These are phyloP conservation scores for Himalopsyche tibetana DNA, from an alignment of 2,888 invertebrate genomes.

Conservation along the genomic window DNA sequence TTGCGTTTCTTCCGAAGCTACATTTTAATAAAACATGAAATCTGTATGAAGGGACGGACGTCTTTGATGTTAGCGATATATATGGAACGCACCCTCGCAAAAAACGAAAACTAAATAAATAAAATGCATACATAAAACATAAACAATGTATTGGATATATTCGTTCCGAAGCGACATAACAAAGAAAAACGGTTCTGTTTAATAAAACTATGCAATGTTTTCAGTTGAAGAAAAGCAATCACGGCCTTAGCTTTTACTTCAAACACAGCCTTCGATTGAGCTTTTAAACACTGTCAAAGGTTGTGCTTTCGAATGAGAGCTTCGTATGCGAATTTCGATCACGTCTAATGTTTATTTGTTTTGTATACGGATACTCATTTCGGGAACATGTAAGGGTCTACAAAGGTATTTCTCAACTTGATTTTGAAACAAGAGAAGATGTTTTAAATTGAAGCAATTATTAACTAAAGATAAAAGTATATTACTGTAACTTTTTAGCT, in stretches of 20 bases:
- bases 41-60: no score
- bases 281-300: conserved; percentile 42
- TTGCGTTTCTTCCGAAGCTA: no score
- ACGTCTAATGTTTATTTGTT: conserved; percentile 43
- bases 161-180: background rate
- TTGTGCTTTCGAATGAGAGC: conserved; percentile 31
- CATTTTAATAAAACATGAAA: no score
- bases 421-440: background rate
- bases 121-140: background rate
- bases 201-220: conserved; percentile 20
- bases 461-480: no score
- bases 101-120: background rate
- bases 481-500: no score
- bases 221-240: conserved; percentile 17
- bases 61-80: no score
- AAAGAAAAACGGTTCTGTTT: background rate
- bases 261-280: conserved; percentile 33
- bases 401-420: background rate
- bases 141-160: conserved; percentile 12
- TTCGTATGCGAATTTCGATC: conserved; percentile 35
- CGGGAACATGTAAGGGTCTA: background rate
- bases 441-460: background rate
- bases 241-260: conserved; percentile 22
- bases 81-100: no score
- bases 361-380: conserved; percentile 31